Evolutionary conservation across 2,113 vertebrate species (phyloP).

Genomic region (Psettodes erumei): DNA sequence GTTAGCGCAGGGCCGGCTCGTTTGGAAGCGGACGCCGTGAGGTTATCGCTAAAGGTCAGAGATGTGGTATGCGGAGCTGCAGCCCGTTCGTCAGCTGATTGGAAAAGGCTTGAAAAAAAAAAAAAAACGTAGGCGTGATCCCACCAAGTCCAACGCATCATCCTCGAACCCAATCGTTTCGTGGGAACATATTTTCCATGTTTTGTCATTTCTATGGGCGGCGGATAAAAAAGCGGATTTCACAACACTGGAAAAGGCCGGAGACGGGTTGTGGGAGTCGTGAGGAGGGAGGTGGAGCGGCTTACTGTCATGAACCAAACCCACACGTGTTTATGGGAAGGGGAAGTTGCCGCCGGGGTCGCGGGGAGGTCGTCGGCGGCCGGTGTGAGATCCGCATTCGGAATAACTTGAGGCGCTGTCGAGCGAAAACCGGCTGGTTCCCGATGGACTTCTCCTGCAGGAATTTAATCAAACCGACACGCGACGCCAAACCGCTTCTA

Average conservation of each 20-base stretch:
- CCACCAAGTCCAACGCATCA: conserved; percentile 11
- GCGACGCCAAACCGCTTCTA: too few relatives aligned
- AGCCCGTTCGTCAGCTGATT: conserved; percentile 18
- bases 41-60: conserved; percentile 56
- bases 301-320: conserved; percentile 35
- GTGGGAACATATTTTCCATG: conserved; percentile 23
- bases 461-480: too few relatives aligned
- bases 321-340: conserved; percentile 38
- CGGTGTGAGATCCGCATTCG: background rate
- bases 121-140: background rate
- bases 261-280: conserved; percentile 52
- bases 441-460: background rate
- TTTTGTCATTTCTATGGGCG: background rate
- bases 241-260: conserved; percentile 41
- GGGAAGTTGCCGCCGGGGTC: conserved; percentile 27
- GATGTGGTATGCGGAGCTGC: conserved; percentile 29
- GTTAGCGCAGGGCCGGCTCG: conserved; percentile 44
- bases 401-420: background rate
- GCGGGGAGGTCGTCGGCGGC: conserved; percentile 25
- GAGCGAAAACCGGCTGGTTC: conserved; percentile 8
- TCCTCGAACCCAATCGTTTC: too few relatives aligned
- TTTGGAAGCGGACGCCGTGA: too few relatives aligned
- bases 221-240: conserved; percentile 20
- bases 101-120: conserved; percentile 11
- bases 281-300: conserved; percentile 39